Percentiles rank a stretch among this genome's conserved stretches.
Conservation (phyloP, 1,140 invertebrate genomes). For the Magallana gigas region DNA sequence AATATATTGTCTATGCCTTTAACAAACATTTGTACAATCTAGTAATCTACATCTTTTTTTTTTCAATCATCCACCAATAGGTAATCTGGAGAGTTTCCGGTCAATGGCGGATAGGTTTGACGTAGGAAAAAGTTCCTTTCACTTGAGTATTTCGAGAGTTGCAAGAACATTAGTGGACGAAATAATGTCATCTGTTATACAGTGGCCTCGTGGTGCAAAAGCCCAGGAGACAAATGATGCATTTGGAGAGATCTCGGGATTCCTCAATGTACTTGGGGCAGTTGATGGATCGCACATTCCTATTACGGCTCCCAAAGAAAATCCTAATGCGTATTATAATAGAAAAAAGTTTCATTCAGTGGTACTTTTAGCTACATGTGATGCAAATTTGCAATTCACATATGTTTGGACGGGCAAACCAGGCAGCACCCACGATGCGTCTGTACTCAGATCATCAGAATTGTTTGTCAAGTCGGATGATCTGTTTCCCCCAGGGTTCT, state of each 20-base stretch:
- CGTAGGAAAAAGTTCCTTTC: slow-evolving; percentile 35
- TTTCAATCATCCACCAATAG: neutral
- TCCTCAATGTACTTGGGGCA: slow-evolving; percentile 46
- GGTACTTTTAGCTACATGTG: slow-evolving; percentile 38
- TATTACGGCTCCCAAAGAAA: slow-evolving; percentile 44
- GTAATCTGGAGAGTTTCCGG: slow-evolving; percentile 41
- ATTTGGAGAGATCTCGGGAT: slow-evolving; percentile 34
- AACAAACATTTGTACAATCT: neutral
- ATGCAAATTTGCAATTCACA: slow-evolving; percentile 43
- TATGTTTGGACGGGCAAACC: slow-evolving; percentile 45
- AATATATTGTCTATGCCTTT: too few relatives aligned
- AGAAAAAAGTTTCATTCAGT: slow-evolving; percentile 42
- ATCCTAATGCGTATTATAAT: slow-evolving; percentile 49
- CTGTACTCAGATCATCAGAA: slow-evolving; percentile 39
- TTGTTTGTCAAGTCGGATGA: too few relatives aligned
- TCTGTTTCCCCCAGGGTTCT: slow-evolving; percentile 31
- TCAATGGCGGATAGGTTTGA: slow-evolving; percentile 51
- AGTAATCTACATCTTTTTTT: neutral
- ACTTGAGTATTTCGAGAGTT: slow-evolving; percentile 10
- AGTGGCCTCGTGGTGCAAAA: slow-evolving; percentile 23
- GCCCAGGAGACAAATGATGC: slow-evolving; percentile 9
- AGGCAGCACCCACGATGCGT: slow-evolving; percentile 39
- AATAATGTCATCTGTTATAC: slow-evolving; percentile 36
- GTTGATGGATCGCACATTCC: slow-evolving; percentile 52
- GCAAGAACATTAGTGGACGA: slow-evolving; percentile 19